Evolutionary conservation across 2,113 vertebrate genomes (phyloP), one percentile per base, ranked within the genome.

Genomic region (Numenius arquata): DNA sequence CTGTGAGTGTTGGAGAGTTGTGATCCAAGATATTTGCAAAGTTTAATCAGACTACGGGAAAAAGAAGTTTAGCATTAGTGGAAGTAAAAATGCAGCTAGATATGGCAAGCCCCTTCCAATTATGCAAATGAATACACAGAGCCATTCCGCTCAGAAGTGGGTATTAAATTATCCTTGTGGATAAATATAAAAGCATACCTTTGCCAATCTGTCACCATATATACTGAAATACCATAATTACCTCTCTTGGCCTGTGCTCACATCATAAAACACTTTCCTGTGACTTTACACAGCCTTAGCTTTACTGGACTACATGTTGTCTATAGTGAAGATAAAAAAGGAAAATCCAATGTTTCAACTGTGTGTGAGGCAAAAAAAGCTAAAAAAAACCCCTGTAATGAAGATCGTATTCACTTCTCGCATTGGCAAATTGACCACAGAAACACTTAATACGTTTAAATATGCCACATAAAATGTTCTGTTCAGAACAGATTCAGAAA

Each of bases 121-220:
- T 96, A 91, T 85, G 85, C 84, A 96, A 93, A 95, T 94, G 26
- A 88, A 87, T 72, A 70, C 32, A 80, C 41, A 88, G 61, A 93
- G 38, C 13, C 48, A 70, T 94, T 95, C 78, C 91, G 67, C 59
- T 86, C 50, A 83, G 80, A 88, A 93, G 36, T 71, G 67, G 73
- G n/a, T 92, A 95, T 92, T 93, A 91, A 92, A 83, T 91, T 85
- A 74, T 83, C 71, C 50, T 85, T 62, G 27, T 70, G 68, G 72
- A 88, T 93, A 93, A 95, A 94, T 93, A 94, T 45, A 67, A 91
- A 96, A 90, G 34, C 53, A 41, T 81, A 91, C 72, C 85, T 94
- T 96, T 96, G 78, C 93, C 56, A 68, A 62, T 90, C 82, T 93
- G 94, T 93, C 94, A 78, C 48, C 34, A 9, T 89, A 71, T 79